Evolutionary conservation across 2,888 invertebrate species (phyloP).

Genomic region (Cosmopolites sordidus): DNA sequence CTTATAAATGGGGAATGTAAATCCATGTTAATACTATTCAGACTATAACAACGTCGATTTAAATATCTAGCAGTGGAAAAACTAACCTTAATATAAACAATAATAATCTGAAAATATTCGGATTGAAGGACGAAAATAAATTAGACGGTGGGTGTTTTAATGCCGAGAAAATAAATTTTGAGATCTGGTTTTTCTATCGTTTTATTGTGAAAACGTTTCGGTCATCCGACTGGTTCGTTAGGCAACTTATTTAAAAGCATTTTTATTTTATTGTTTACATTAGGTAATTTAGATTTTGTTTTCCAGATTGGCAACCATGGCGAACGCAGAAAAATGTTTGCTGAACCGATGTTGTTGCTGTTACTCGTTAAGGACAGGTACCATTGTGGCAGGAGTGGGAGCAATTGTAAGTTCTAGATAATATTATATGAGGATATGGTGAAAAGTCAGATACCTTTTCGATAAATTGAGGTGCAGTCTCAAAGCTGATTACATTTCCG

Average conservation of each 20-base stretch:
- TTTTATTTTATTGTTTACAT: neutral
- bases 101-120: neutral
- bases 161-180: constrained; percentile 5
- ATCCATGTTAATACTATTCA: too few relatives aligned
- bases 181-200: constrained; percentile 5
- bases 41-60: too few relatives aligned
- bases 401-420: constrained; percentile 71
- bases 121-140: constrained; percentile 8
- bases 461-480: too few relatives aligned
- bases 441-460: too few relatives aligned
- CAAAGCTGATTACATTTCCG: too few relatives aligned
- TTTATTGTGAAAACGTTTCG: neutral
- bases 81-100: neutral
- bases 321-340: constrained; percentile 37
- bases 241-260: too few relatives aligned
- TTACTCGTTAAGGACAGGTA: constrained; percentile 67
- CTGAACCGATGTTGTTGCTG: constrained; percentile 68
- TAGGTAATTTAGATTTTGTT: neutral
- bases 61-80: neutral
- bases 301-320: constrained; percentile 26
- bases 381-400: constrained; percentile 65
- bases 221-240: too few relatives aligned
- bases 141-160: constrained; percentile 3
- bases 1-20: too few relatives aligned
- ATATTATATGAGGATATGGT: too few relatives aligned